Percentiles rank a stretch among this genome's conserved stretches.
Conservation (phyloP, 2,113 vertebrate genomes). For the Mormoops blainvillei region DNA sequence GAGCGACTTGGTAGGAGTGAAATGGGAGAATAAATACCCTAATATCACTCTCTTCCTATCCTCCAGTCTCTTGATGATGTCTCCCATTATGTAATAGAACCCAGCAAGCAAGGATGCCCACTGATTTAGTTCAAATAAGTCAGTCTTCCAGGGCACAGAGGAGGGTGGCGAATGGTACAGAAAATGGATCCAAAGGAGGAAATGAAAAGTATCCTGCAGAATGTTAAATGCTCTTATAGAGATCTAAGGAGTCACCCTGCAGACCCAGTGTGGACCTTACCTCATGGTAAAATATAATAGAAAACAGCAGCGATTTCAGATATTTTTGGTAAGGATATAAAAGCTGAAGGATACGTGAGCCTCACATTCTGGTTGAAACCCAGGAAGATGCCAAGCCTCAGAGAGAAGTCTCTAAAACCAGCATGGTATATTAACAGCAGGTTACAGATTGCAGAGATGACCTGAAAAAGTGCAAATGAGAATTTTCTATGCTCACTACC, state of each 20-base stretch:
- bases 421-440: not conserved
- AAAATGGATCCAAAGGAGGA: not conserved
- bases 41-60: not conserved
- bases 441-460: not conserved
- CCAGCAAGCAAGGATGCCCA: not conserved
- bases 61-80: not conserved
- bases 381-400: not conserved
- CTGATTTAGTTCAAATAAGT: not conserved
- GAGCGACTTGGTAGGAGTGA: not conserved
- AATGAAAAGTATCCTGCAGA: not conserved
- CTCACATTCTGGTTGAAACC: not conserved
- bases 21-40: too few species aligned
- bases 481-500: not conserved
- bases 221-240: not conserved
- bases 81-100: not conserved
- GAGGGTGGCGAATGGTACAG: not conserved
- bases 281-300: not conserved
- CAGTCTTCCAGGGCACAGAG: not conserved
- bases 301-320: not conserved
- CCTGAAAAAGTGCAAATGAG: not conserved
- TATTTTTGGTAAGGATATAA: not conserved
- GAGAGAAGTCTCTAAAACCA: not conserved
- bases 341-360: not conserved
- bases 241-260: not conserved
- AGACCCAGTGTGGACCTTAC: not conserved